phyloP scores from a whole-genome alignment of 2,888 invertebrate species.

The Callyntrura guangdongensis region DNA sequence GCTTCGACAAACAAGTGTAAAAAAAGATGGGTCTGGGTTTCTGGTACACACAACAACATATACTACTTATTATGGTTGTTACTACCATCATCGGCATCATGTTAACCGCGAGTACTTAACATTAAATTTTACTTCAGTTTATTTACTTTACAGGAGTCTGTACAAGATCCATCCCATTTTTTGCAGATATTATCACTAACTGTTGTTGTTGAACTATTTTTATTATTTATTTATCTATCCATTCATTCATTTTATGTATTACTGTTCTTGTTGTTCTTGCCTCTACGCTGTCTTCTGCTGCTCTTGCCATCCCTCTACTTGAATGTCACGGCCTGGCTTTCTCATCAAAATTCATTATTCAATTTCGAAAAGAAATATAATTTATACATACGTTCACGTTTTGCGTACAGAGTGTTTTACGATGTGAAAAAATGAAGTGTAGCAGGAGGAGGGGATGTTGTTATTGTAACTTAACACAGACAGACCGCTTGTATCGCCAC shows the following conservation, averaged over 20 bases:
- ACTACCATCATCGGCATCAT: not conserved
- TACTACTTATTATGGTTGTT: not conserved
- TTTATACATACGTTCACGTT: too few species aligned
- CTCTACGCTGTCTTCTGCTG: not conserved
- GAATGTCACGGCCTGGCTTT: constrained; percentile 75
- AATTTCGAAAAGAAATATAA: constrained; percentile 53
- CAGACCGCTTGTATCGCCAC: constrained; percentile 41
- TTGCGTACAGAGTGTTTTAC: constrained; percentile 53
- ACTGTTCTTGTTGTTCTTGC: not conserved
- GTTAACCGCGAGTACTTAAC: constrained; percentile 8
- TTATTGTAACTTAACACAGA: constrained; percentile 23
- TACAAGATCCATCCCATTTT: not conserved
- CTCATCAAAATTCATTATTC: constrained; percentile 74
- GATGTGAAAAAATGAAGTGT: constrained; percentile 68
- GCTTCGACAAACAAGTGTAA: constrained; percentile 6
- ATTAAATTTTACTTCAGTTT: constrained; percentile 31
- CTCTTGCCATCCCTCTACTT: constrained; percentile 2
- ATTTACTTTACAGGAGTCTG: not conserved
- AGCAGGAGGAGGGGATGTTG: constrained; percentile 39
- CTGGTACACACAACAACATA: not conserved
- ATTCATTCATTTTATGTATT: constrained; percentile 33
- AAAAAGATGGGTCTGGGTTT: not conserved
- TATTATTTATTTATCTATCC: constrained; percentile 8
- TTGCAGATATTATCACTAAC: constrained; percentile 22
- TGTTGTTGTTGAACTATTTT: not conserved